Percentiles rank a stretch among this genome's conserved stretches.
Evolutionary conservation across 2,113 vertebrate species (phyloP).

Genomic region (Eulemur rufifrons): DNA sequence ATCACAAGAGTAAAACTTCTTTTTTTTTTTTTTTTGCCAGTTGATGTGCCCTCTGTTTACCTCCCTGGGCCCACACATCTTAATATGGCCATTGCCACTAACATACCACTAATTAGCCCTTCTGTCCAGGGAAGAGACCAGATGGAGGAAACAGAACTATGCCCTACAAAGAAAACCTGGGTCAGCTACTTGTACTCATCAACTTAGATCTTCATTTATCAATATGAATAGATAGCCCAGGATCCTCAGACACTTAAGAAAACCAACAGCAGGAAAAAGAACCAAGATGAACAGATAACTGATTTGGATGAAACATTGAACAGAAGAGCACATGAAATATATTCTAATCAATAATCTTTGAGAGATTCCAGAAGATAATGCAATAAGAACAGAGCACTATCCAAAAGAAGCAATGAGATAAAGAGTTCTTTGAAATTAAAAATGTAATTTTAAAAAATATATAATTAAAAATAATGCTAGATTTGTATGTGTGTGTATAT

Average conservation of each 20-base stretch:
- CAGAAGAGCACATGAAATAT: neutral
- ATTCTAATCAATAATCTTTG: neutral
- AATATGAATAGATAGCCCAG: neutral
- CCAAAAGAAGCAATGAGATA: slow-evolving; percentile 25
- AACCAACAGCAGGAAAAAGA: neutral
- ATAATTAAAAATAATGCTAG: neutral
- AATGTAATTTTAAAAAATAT: neutral
- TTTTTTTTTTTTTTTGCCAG: neutral
- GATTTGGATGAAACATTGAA: neutral
- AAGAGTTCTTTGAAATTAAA: slow-evolving; percentile 27
- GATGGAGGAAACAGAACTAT: neutral
- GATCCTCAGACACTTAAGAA: slow-evolving; percentile 1
- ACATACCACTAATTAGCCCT: neutral
- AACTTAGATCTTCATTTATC: neutral
- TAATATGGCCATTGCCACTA: neutral
- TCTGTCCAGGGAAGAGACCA: neutral
- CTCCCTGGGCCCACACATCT: neutral
- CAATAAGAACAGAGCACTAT: neutral
- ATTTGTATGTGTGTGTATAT: neutral
- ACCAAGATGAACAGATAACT: neutral
- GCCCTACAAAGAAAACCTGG: neutral
- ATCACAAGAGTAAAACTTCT: neutral
- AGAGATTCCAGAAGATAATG: neutral
- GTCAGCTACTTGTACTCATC: neutral
- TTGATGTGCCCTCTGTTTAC: neutral